phyloP scores from a whole-genome alignment of 1,140 invertebrate genomes.

The Neuroterus valhalla region DNA sequence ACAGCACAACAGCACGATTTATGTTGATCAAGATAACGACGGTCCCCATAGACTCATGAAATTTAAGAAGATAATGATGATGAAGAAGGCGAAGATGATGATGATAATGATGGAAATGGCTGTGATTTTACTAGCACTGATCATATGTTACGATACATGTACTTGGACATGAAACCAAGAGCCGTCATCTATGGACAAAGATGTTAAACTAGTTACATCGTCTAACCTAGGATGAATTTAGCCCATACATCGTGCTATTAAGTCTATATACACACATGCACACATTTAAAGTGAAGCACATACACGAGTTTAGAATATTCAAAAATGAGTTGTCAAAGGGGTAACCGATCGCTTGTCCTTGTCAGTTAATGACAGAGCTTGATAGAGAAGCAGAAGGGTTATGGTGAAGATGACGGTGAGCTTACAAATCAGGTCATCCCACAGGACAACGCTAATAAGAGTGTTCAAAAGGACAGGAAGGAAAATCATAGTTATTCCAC shows the following conservation, averaged over 20 bases:
- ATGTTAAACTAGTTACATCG: neutral
- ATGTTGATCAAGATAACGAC: too few species aligned
- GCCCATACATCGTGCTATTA: neutral
- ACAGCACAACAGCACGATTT: too few species aligned
- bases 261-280: conserved; percentile 5
- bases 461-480: conserved; percentile 49
- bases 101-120: neutral
- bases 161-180: neutral
- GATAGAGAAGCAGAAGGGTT: neutral
- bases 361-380: neutral
- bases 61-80: too few species aligned
- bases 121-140: neutral
- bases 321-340: neutral
- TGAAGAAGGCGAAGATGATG: neutral
- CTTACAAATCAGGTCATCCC: conserved; percentile 48
- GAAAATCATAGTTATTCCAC: conserved; percentile 51
- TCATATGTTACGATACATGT: neutral
- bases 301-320: neutral
- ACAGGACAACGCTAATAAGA: conserved; percentile 41
- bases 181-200: neutral
- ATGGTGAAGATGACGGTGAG: neutral
- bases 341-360: neutral
- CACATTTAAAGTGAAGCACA: neutral
- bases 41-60: too few species aligned
- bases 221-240: neutral